Base-by-base conservation (phyloP, 1,140 invertebrate species). In the Euschistus heros region DNA sequence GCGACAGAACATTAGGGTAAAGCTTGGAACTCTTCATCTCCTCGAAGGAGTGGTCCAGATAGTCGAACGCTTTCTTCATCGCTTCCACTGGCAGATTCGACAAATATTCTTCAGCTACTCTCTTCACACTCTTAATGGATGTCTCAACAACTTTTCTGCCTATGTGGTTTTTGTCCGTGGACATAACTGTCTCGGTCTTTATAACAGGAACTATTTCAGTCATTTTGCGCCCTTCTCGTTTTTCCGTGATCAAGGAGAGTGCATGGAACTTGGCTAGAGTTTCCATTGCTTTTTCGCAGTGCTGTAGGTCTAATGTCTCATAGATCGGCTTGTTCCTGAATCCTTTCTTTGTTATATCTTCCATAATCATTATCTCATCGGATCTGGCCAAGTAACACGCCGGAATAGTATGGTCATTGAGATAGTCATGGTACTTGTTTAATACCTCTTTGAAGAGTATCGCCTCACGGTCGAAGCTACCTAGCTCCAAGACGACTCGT, bases 251-350 rank as follows among this genome's bases (percentile, higher is more conserved):
- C 14, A 46, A 26, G 1, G 61, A 62, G 13, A 33, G 14, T 3
- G 61, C 61, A 17, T 62, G 61, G 33, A 62, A 26, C 18, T 20
- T 22, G 1, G 61, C 61, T 3, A 62, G 18, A n/a, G 18, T 18
- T n/a, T 4, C 26, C 26, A 62, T 20, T 17, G 37, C 24, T 18
- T 27, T 42, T 20, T 62, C 37, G 61, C 61, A 62, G 13, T 62
- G 61, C 18, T 62, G 24, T 8, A 37, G 6, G 24, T 62, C 37
- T 3, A 62, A 44, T 44, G 15, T 17, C 37, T 62, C 18, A 7
- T 26, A 22, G 61, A 33, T 22, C 14, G 26, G 24, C 18, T 7
- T 22, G 18, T 37, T 44, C 37, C 24, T 62, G 61, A 18, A 62
- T 8, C 61, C 61, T 46, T 37, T 26, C 27, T 18, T 33, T 0